phyloP scores from a whole-genome alignment of 1,140 invertebrate genomes.

The Yoshiicerus persimilis region DNA sequence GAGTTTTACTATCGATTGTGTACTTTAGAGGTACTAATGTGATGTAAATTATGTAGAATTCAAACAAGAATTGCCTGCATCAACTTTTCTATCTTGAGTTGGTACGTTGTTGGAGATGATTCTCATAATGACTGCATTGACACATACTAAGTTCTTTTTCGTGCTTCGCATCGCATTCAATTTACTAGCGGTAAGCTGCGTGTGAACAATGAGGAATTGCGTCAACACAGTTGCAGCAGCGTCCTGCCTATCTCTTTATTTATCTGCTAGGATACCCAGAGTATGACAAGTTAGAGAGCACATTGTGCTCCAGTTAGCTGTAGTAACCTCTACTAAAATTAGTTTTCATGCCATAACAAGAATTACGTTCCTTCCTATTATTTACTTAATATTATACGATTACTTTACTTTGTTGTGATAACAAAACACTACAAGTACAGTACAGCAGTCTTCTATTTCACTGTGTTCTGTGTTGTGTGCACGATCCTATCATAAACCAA shows the following conservation, averaged over 20 bases:
- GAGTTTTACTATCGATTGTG: not conserved
- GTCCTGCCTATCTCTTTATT: not conserved
- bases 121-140: not conserved
- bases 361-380: not conserved
- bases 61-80: not conserved
- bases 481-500: not conserved
- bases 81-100: not conserved
- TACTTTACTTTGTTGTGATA: not conserved
- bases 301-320: not conserved
- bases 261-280: not conserved
- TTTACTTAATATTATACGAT: not conserved
- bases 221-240: not conserved
- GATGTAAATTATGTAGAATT: not conserved
- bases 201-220: not conserved
- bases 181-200: not conserved
- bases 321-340: too few species aligned
- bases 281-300: not conserved
- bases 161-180: conserved; percentile 4
- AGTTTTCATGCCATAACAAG: not conserved
- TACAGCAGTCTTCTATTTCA: not conserved
- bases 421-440: too few species aligned
- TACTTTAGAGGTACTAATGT: not conserved
- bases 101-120: not conserved
- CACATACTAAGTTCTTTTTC: conserved; percentile 14
- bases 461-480: not conserved